Evolutionary conservation across 2,797 vertebrate species (phyloP), one percentile per base, ranked within the genome.

Genomic region (Syndactyla subalaris): DNA sequence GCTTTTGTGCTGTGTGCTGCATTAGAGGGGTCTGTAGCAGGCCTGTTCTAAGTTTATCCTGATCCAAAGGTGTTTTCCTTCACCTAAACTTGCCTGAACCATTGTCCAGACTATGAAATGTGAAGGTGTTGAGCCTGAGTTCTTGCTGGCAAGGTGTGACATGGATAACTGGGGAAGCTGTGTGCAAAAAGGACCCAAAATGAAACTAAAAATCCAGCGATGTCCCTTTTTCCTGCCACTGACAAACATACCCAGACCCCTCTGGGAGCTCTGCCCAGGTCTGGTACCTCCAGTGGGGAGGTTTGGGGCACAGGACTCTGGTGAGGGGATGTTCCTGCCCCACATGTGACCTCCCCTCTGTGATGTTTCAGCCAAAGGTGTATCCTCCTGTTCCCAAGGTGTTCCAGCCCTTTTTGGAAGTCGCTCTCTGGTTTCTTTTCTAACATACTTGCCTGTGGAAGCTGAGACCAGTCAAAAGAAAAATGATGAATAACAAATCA

Each of bases 341-440:
- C 4, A 4, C 5, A 0, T 4, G 29, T n/a, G 14, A 3, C 74
- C 58, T 6, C 5, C n/a, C 14, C 48, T 11, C 3, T 0, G 0
- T 6, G 62, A 15, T n/a, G 51, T 15, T 41, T 57, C 57, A 88
- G 51, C 12, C 41, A n/a, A 26, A 70, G 36, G 9, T 39, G 29
- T 7, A 61, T 9, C 13, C 23, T 26, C 30, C 32, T 24, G 27
- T 14, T 41, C 27, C 43, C 41, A 7, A 46, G 22, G 39, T 62
- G 24, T 67, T 51, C 61, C 58, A 39, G 26, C 17, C 26, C 58
- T 27, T 29, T 39, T 39, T 29, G 11, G 45, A 90, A 71, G 5
- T 36, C 79, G 77, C 7, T 30, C 43, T 84, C 61, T 73, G 76
- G 3, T 45, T 70, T 62, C 22, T 83, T 57, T 76, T 38, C 23